Base-by-base conservation (phyloP, 2,888 invertebrate genomes). In the Plagiodera versicolora region DNA sequence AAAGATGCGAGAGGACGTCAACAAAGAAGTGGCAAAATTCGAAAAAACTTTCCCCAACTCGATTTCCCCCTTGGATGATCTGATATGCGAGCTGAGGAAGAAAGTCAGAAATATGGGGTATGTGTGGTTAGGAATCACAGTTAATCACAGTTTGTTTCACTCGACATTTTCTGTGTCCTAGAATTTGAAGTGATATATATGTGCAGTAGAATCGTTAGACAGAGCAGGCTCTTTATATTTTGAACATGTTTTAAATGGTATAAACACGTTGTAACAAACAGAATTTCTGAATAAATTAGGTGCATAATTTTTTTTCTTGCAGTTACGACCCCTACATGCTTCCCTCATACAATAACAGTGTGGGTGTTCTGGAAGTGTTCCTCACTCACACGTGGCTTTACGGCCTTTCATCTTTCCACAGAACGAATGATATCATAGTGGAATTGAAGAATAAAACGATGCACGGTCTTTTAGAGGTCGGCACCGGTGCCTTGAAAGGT, bases 1-100 rank as follows among this genome's bases (percentile, higher is more conserved):
- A 0, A 89, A 90, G 75, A 83, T 91, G 0, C 85, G 91, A 67
- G 83, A 82, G 1, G 89, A 89, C 76, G 87, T 94, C 1, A 91
- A 94, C 75, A 83, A 85, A 11, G 87, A 91, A 75, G 84, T 94
- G 20, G 85, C 86, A 16, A 86, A 88, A 69, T 74, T 91, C 11
- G 86, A 90, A 11, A 87, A 90, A 72, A 87, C 86, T 59, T 89
- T 94, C 72, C 92, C 93, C 0, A 93, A 93, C 76, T 93, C 93
- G 0, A 90, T 94, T 70, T 89, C 92, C 11, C 94, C 94, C 0
- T 82, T 94, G 60, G 94, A 95, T 74, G 90, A 92, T 85, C 87
- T 90, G 1, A 85, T 95, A 44, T 87, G 90, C 0, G 89, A 91
- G 73, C 85, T 86, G 0, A 83, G 93, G 9, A 88, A 87, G 68